Conservation (phyloP, 1,140 invertebrate genomes). For the Penaeus chinensis region DNA sequence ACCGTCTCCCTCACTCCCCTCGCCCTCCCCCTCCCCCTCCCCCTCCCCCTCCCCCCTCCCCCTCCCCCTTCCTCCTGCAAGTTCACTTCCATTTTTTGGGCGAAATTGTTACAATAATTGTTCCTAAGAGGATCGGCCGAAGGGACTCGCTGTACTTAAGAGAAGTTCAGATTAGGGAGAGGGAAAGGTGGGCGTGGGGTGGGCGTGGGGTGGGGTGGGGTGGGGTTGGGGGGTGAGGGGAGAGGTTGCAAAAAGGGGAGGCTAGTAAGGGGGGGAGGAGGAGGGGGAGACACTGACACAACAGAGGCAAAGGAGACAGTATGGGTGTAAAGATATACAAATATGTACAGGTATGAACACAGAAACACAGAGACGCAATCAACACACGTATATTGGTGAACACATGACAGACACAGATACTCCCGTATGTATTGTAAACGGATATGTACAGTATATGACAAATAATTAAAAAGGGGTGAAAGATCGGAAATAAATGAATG, state of each 20-base stretch:
- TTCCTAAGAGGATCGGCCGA: conserved; percentile 38
- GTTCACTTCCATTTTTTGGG: conserved; percentile 55
- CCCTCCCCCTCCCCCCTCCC: conserved; percentile 18
- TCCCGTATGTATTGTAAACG: too few relatives aligned
- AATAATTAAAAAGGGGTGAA: not conserved
- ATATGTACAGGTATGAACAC: not conserved
- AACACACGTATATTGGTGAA: too few relatives aligned
- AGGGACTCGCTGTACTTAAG: not conserved
- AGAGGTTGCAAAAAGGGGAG: not conserved
- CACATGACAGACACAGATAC: too few relatives aligned
- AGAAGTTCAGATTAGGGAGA: not conserved
- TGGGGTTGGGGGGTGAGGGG: not conserved
- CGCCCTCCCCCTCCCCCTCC: too few relatives aligned
- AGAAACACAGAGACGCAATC: not conserved
- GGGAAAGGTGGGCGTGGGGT: not conserved
- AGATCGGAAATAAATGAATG: too few relatives aligned
- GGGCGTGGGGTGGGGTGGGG: not conserved
- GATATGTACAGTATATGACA: not conserved
- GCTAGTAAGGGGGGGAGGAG: not conserved
- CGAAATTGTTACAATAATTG: conserved; percentile 50
- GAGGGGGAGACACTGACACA: not conserved
- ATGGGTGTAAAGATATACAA: too few relatives aligned
- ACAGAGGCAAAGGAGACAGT: not conserved
- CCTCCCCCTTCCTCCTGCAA: not conserved
- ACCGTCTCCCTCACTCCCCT: not conserved